Conservation (phyloP, 2,113 vertebrate species). For the Podarcis cretensis region DNA sequence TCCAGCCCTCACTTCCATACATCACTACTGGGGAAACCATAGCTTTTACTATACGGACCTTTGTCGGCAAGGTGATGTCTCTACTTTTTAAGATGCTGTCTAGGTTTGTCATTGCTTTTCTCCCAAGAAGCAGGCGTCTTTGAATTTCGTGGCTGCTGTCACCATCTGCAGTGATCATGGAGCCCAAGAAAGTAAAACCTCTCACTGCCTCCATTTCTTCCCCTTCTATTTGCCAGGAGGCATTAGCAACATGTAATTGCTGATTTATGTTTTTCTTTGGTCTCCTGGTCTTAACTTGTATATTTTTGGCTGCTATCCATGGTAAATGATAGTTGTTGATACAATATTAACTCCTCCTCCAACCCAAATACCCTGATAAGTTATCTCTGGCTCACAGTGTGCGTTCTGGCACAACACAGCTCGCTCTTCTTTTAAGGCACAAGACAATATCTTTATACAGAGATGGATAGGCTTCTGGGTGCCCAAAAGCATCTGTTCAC, state of each 20-base stretch:
- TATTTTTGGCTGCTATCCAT: rapidly evolving
- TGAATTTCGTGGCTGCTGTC: too few relatives aligned
- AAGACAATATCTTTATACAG: background rate
- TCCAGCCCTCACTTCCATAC: too few relatives aligned
- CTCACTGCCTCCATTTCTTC: too few relatives aligned
- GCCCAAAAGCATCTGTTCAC: background rate
- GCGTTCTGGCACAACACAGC: background rate
- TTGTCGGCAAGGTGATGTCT: too few relatives aligned
- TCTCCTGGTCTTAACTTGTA: slow-evolving; percentile 10
- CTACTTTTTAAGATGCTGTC: too few relatives aligned
- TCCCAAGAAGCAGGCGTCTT: too few relatives aligned
- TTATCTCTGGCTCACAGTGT: background rate
- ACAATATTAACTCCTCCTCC: slow-evolving; percentile 4
- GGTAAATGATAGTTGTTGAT: slow-evolving; percentile 17
- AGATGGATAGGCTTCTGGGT: background rate
- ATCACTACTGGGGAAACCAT: too few relatives aligned
- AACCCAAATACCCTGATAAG: background rate
- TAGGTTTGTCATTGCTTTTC: too few relatives aligned
- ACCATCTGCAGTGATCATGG: too few relatives aligned
- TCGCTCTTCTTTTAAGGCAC: background rate
- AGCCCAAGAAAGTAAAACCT: too few relatives aligned
- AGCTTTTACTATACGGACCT: too few relatives aligned
- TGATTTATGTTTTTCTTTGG: background rate
- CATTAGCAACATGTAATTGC: background rate
- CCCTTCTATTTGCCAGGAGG: background rate